A percentile compares a stretch with the other conserved stretches of the same genome.
Conservation (phyloP, 2,797 vertebrate genomes). For the Alcedo quadribrachys region DNA sequence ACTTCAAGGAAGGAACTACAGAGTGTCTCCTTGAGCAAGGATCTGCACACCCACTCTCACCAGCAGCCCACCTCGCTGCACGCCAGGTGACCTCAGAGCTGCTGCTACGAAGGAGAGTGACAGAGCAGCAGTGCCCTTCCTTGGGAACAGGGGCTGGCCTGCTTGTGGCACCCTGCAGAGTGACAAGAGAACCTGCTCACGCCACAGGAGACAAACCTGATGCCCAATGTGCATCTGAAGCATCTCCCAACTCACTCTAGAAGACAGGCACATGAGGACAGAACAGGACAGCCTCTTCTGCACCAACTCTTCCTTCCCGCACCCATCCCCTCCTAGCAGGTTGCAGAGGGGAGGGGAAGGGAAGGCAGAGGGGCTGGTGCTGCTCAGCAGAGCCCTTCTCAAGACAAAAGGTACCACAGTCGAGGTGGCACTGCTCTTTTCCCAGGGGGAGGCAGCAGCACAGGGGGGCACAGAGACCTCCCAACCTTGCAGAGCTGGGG, state of each 20-base stretch:
- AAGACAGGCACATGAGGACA: neutral
- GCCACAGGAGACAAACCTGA: neutral
- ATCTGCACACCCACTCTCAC: neutral
- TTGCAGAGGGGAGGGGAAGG: rapidly evolving
- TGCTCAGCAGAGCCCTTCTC: no score
- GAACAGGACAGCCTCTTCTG: neutral
- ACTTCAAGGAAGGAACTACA: neutral
- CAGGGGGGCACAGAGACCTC: rapidly evolving
- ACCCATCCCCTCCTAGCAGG: neutral
- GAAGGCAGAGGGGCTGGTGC: neutral
- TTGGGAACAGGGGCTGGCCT: neutral
- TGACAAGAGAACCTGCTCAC: neutral
- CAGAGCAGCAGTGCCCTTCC: neutral
- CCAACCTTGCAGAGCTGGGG: neutral
- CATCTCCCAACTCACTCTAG: neutral
- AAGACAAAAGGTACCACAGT: rapidly evolving
- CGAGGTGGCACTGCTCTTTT: neutral
- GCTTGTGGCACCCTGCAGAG: neutral
- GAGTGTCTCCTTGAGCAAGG: neutral
- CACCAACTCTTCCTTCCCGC: neutral
- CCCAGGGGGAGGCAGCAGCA: neutral
- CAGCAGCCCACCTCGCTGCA: rapidly evolving
- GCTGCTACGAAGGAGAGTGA: neutral
- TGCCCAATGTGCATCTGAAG: neutral
- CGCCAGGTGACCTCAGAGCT: neutral